Evolutionary conservation across 1,140 invertebrate species (phyloP), one percentile per base, ranked within the genome.

Genomic region (Vollenhovia emeryi): DNA sequence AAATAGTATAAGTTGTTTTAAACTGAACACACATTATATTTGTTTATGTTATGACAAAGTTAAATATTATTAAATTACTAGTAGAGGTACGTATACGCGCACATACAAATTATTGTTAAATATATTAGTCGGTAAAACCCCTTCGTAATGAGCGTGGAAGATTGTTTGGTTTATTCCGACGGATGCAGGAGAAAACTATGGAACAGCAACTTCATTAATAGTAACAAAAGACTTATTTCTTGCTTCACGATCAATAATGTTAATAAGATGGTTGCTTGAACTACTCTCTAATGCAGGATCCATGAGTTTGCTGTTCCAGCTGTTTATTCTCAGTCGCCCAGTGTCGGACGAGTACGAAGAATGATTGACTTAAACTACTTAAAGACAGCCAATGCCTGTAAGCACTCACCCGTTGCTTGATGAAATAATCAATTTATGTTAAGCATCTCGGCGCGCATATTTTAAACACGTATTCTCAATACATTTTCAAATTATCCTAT

Each of bases 151-250:
- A 50, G 13, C 7, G 27, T 3, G 30, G 8, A 45, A 33, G 13
- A 33, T 62, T 48, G 27, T 64, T 66, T 52, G 21, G n/a, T 82
- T 71, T 82, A 71, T 73, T 57, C n/a, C 11, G 13, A 33, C 18
- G 5, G 40, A 11, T 24, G 21, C 11, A 3, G 15, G 21, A 60
- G 24, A 71, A 45, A 45, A 9, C 7, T 33, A 55, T 36, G 24
- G 15, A 57, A 5, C 64, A n/a, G 60, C 60, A 87, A 83, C 76
- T 90, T 90, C 80, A 62, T 89, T 90, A 90, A 87, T 62, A 87
- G 64, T 68, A 82, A 90, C 79, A 90, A 89, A 66, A 80, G 80
- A 89, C 50, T 62, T 57, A 33, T 75, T 78, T 30, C 79, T 71
- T 9, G 1, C 15, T 50, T 21, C 18, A 9, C 69, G 74, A 89